Percentiles rank a stretch among this genome's conserved stretches.
phyloP scores from a whole-genome alignment of 1,140 invertebrate species.

The Steinernema khuongi region DNA sequence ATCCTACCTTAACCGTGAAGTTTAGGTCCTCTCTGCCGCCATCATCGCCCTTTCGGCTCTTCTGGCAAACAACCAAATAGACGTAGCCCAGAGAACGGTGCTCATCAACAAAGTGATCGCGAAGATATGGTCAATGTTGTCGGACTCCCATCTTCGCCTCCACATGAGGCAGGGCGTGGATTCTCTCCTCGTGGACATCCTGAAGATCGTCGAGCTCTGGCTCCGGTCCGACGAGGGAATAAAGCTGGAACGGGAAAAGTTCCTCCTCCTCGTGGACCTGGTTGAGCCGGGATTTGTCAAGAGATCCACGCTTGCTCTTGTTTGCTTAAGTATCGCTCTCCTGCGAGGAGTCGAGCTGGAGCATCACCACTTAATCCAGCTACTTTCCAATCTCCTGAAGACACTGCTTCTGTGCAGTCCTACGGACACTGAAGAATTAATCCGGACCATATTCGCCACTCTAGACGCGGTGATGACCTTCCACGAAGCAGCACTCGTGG shows the following conservation, averaged over 20 bases:
- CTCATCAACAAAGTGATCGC: not conserved
- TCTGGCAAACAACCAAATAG: not conserved
- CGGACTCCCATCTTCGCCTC: not conserved
- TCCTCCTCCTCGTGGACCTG: conserved; percentile 26
- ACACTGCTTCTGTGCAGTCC: conserved; percentile 33
- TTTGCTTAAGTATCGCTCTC: conserved; percentile 37
- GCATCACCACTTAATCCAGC: conserved; percentile 38
- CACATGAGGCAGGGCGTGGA: conserved; percentile 2
- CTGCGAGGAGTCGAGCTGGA: conserved; percentile 17
- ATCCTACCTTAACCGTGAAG: not conserved
- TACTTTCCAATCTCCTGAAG: conserved; percentile 42
- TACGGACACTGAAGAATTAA: conserved; percentile 20
- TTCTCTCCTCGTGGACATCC: not conserved
- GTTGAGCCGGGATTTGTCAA: conserved; percentile 38
- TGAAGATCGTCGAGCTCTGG: not conserved
- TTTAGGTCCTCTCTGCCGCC: not conserved
- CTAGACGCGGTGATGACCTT: conserved; percentile 23
- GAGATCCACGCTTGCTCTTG: conserved; percentile 18
- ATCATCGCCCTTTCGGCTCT: not conserved
- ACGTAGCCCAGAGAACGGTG: not conserved
- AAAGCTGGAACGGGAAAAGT: conserved; percentile 17
- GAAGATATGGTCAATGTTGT: not conserved
- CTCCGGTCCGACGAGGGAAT: not conserved
- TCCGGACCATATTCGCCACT: conserved; percentile 26
- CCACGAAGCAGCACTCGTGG: conserved; percentile 3